These are phyloP conservation scores for Beris morrisii DNA, from an alignment of 2,888 invertebrate species.

Conservation along the genomic window DNA sequence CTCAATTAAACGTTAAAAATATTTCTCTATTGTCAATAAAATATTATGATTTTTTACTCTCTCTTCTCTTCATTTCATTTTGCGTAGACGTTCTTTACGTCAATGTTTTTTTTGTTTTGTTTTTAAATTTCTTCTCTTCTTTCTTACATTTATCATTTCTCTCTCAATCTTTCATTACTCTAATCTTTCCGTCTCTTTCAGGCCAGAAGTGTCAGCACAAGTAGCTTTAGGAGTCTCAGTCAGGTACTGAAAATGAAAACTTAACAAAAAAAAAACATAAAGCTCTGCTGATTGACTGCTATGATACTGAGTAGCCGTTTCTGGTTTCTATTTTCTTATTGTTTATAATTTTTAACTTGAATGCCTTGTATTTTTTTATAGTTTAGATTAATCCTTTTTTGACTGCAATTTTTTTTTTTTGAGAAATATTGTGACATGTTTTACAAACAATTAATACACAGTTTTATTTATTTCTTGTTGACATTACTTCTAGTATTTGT, in stretches of 20 bases:
- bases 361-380: constrained; percentile 44
- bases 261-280: constrained; percentile 29
- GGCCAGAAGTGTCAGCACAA: constrained; percentile 86
- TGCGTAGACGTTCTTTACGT: background rate
- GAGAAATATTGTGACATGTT: constrained; percentile 36
- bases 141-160: constrained; percentile 12
- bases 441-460: constrained; percentile 19
- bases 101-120: background rate
- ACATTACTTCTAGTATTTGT: constrained; percentile 1
- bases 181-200: constrained; percentile 61
- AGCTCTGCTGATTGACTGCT: constrained; percentile 54
- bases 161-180: constrained; percentile 42
- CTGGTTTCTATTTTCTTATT: constrained; percentile 27
- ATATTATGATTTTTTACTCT: background rate
- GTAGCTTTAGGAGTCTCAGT: constrained; percentile 88
- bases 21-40: too few species aligned
- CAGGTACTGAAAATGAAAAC: constrained; percentile 63
- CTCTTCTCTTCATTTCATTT: background rate
- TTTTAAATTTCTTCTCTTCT: background rate
- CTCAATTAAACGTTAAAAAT: too few species aligned
- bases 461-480: constrained; percentile 8
- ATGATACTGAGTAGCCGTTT: constrained; percentile 31
- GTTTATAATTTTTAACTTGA: constrained; percentile 43
- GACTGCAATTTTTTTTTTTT: constrained; percentile 36
- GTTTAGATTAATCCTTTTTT: constrained; percentile 16